Conservation (phyloP, 2,888 invertebrate genomes). For the Branchellion lobata region DNA sequence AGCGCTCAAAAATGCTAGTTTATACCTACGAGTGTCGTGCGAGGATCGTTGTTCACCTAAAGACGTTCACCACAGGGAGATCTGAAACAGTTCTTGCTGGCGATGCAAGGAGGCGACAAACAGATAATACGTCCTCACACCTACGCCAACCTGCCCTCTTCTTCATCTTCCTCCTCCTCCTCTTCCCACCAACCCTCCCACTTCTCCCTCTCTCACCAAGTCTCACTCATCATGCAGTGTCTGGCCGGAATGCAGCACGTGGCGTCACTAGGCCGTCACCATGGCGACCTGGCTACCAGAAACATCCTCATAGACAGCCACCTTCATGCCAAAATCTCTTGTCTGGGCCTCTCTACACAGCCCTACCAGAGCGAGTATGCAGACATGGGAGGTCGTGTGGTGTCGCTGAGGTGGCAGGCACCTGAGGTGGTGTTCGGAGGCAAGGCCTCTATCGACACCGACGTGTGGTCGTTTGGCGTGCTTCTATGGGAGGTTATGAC, state of each 20-base stretch:
- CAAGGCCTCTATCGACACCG: conserved; percentile 87
- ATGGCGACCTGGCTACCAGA: conserved; percentile 85
- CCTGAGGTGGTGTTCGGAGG: conserved; percentile 73
- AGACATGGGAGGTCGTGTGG: conserved; percentile 75
- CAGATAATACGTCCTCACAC: not conserved
- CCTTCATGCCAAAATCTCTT: conserved; percentile 79
- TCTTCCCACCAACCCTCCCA: conserved; percentile 30
- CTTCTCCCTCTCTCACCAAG: conserved; percentile 26
- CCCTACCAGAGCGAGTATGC: conserved; percentile 87
- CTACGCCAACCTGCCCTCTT: conserved; percentile 26
- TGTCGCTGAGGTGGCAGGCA: conserved; percentile 75
- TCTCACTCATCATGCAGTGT: conserved; percentile 16
- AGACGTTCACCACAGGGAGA: conserved; percentile 27
- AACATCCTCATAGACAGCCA: conserved; percentile 82
- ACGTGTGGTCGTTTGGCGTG: conserved; percentile 86
- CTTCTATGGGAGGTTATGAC: conserved; percentile 86
- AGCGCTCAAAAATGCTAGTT: not conserved
- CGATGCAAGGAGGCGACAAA: conserved; percentile 19
- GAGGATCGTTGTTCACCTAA: no score
- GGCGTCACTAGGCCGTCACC: conserved; percentile 75
- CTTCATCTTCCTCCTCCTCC: conserved; percentile 26
- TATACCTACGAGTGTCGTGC: not conserved
- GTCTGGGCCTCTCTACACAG: conserved; percentile 77
- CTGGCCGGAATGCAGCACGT: conserved; percentile 79
- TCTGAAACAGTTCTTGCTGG: conserved; percentile 34